Base-by-base conservation (phyloP, 1,140 invertebrate genomes). In the Hylaeus anthracinus region DNA sequence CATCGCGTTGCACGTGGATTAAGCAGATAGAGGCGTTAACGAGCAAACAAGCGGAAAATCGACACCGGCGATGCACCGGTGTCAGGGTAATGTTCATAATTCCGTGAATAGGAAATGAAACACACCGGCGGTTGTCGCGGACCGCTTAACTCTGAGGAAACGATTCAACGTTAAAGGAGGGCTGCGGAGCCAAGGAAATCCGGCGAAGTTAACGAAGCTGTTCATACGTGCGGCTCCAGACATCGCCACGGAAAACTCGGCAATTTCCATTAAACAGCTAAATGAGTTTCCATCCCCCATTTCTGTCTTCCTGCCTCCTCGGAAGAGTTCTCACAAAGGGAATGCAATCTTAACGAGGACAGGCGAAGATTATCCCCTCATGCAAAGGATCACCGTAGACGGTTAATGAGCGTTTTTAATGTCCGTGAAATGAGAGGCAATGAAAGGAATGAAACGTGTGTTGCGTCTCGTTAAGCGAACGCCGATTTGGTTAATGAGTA, bases 11-110 rank as follows among this genome's bases (percentile, higher is more conserved):
- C 61, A 3, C 63, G 39, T n/a, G 56, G 67, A 55, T 71, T 63
- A 78, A 43, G 10, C 6, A 53, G 45, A 71, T 14, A 9, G 8
- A 78, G 58, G 41, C 15, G 39, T 56, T 71, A 63, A 78, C 14
- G 75, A 53, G 66, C 56, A 51, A 60, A 78, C 66, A 71, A 37
- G 37, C 66, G 51, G 58, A 63, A 78, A 71, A 78, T 78, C 67
- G 48, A 70, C 45, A 12, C 39, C 5, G 65, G 48, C 26, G 26
- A 26, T 70, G 45, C 66, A 41, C 37, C 12, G 43, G 15, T 14
- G 39, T 8, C 75, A 12, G n/a, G 37, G 5, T 78, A 61, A 71
- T 71, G 61, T 61, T 63, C 66, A 71, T 71, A 78, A 70, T 78
- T 71, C 48, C 41, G 1, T 3, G 15, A 63, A 71, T 9, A 39